These are phyloP conservation scores for Channa striata DNA, from an alignment of 2,797 vertebrate genomes.

Conservation along the genomic window DNA sequence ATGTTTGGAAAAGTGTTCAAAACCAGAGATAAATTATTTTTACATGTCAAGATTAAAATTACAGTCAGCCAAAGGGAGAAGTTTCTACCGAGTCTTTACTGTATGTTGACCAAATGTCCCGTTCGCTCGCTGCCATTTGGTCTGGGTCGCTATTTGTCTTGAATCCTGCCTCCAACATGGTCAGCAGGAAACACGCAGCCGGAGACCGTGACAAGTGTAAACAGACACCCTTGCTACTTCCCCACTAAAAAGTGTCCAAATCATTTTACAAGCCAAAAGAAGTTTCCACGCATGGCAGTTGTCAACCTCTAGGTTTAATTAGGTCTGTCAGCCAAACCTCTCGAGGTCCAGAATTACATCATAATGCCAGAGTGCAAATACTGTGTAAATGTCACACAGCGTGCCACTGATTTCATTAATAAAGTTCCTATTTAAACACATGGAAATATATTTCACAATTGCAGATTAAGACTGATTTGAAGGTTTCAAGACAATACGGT, in stretches of 20 bases:
- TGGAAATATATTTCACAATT: slow-evolving; percentile 36
- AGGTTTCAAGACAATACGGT: slow-evolving; percentile 52
- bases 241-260: slow-evolving; percentile 51
- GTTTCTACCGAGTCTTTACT: slow-evolving; percentile 45
- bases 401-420: slow-evolving; percentile 45
- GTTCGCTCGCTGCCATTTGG: slow-evolving; percentile 21
- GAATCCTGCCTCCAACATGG: slow-evolving; percentile 50
- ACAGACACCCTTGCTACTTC: slow-evolving; percentile 56
- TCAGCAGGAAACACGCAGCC: slow-evolving; percentile 62
- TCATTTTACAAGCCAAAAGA: slow-evolving; percentile 48
- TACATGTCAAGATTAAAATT: slow-evolving; percentile 61
- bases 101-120: slow-evolving; percentile 69
- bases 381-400: slow-evolving; percentile 40
- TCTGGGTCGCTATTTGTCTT: slow-evolving; percentile 49
- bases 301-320: slow-evolving; percentile 51
- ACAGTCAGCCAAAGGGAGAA: slow-evolving; percentile 27
- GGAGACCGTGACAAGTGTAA: slow-evolving; percentile 68
- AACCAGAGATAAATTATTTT: slow-evolving; percentile 72
- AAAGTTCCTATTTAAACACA: slow-evolving; percentile 40
- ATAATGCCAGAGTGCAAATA: slow-evolving; percentile 25
- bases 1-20: slow-evolving; percentile 65
- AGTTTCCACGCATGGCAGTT: slow-evolving; percentile 56
- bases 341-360: slow-evolving; percentile 25
- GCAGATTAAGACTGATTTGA: slow-evolving; percentile 40
- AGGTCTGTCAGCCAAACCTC: slow-evolving; percentile 37